phyloP scores from a whole-genome alignment of 1,140 invertebrate species.

The Penaeus vannamei region DNA sequence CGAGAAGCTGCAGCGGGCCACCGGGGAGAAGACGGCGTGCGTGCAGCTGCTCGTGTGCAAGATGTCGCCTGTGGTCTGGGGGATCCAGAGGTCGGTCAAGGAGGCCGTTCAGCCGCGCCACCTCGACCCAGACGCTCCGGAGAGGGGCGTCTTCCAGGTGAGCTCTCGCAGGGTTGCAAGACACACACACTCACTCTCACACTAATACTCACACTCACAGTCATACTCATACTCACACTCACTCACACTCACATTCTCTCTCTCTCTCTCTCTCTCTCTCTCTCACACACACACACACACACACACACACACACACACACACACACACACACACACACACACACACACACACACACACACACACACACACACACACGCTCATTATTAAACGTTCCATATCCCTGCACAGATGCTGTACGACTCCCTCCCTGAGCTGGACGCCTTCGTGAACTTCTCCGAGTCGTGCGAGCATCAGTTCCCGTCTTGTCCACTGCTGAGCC shows the following conservation, averaged over 20 bases:
- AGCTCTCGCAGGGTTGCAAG: not conserved
- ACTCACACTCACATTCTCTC: no score
- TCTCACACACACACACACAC: no score
- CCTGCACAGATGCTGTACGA: constrained; percentile 60
- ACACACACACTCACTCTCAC: no score
- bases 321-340: no score
- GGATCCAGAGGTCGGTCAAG: constrained; percentile 77
- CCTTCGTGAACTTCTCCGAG: constrained; percentile 78
- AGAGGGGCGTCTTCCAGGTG: constrained; percentile 41
- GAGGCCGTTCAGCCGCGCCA: constrained; percentile 35
- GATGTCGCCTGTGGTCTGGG: constrained; percentile 81
- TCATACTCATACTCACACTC: no score
- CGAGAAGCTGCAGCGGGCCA: constrained; percentile 74
- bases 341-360: no score
- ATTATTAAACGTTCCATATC: not conserved
- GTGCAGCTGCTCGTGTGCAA: constrained; percentile 84
- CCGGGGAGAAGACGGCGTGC: constrained; percentile 78
- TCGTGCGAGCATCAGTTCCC: constrained; percentile 79
- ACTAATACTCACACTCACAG: no score
- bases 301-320: no score
- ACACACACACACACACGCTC: not conserved
- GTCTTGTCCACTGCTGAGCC: constrained; percentile 71
- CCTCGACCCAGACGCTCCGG: not conserved
- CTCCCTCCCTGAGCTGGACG: constrained; percentile 78
- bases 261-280: no score